Conservation (phyloP, 2,888 invertebrate species). For the Dioctria rufipes region DNA sequence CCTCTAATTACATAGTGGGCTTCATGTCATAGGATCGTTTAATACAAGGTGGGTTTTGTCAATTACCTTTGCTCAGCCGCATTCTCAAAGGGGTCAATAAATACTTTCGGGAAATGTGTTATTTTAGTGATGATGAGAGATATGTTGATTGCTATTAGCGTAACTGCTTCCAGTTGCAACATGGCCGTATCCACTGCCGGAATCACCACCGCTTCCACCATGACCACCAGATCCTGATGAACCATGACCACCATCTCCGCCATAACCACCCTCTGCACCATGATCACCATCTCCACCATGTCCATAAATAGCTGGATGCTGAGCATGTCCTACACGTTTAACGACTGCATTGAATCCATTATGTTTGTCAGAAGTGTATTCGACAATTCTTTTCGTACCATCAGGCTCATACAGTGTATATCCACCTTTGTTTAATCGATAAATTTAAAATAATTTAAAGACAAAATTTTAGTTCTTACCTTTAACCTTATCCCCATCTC, state of each 20-base stretch:
- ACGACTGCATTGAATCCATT: slow-evolving; percentile 73
- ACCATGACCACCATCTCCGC: background rate
- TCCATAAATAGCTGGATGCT: slow-evolving; percentile 65
- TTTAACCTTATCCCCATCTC: slow-evolving; percentile 73
- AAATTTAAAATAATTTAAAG: background rate
- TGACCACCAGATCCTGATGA: too few relatives aligned
- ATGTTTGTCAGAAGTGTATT: slow-evolving; percentile 72
- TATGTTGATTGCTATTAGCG: slow-evolving; percentile 49
- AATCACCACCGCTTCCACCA: background rate
- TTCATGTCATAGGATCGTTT: too few relatives aligned
- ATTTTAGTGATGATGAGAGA: slow-evolving; percentile 3
- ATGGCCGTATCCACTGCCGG: background rate
- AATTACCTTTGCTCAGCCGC: too few relatives aligned
- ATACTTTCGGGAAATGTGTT: too few relatives aligned
- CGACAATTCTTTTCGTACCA: slow-evolving; percentile 72
- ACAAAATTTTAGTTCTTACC: slow-evolving; percentile 60
- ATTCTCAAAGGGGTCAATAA: too few relatives aligned
- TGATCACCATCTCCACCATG: background rate
- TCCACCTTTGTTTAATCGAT: slow-evolving; percentile 61
- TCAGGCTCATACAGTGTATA: slow-evolving; percentile 73
- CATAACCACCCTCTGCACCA: background rate
- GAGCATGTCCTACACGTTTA: slow-evolving; percentile 71
- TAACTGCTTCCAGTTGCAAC: slow-evolving; percentile 47
- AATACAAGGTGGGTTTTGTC: too few relatives aligned
- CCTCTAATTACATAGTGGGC: too few relatives aligned